Percentiles rank a stretch among this genome's conserved stretches.
These are phyloP conservation scores for Lophotis ruficrista DNA, from an alignment of 2,113 vertebrate genomes.

Conservation along the genomic window DNA sequence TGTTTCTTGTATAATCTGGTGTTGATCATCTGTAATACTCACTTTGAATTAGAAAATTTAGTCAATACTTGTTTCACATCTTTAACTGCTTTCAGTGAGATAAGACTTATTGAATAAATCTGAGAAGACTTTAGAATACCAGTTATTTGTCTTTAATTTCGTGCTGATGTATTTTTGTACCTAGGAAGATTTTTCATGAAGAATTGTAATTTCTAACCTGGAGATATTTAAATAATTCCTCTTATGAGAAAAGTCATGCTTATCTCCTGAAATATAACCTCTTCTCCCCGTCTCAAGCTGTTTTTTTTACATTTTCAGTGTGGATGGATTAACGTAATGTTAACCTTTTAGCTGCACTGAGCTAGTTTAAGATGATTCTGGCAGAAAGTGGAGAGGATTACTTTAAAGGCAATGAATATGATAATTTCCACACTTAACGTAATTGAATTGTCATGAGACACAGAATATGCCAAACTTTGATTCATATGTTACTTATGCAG, in stretches of 20 bases:
- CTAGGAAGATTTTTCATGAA: not conserved
- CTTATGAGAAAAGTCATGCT: not conserved
- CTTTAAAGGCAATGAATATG: conserved; percentile 30
- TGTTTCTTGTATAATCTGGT: not conserved
- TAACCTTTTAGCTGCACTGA: not conserved
- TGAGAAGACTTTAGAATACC: not conserved
- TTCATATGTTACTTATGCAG: not conserved
- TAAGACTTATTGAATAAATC: not conserved
- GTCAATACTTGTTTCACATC: not conserved
- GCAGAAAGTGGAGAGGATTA: conserved; percentile 47
- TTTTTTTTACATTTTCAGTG: not conserved
- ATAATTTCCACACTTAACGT: conserved; percentile 21
- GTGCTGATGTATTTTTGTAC: not conserved
- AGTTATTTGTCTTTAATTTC: not conserved
- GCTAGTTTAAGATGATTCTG: conserved; percentile 23
- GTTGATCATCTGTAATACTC: not conserved
- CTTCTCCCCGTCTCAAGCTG: not conserved
- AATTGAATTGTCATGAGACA: conserved; percentile 34
- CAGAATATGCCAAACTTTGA: not conserved
- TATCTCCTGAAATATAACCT: not conserved
- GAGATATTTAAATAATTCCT: not conserved
- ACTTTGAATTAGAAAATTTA: not conserved
- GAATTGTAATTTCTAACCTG: not conserved
- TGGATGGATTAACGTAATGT: not conserved
- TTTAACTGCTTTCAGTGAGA: not conserved